Evolutionary conservation across 2,113 vertebrate species (phyloP), one percentile per base, ranked within the genome.

Genomic region (Catagonus wagneri): DNA sequence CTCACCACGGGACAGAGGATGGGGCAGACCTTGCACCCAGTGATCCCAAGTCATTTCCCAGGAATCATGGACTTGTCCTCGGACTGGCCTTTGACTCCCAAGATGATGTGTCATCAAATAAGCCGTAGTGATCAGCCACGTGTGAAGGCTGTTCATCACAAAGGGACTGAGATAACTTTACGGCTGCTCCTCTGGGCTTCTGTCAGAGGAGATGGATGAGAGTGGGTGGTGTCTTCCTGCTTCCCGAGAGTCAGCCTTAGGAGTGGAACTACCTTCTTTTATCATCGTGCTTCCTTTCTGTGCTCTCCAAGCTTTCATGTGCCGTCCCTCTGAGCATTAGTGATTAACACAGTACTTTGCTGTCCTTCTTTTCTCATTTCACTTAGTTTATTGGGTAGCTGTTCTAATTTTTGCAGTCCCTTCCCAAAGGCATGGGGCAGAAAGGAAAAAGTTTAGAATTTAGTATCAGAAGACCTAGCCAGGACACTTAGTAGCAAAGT

Each of bases 241-340:
- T 94, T 93, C 85, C 54, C 1, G 4, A 12, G 54, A 75, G 93
- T 95, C 89, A 89, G 69, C 93, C 89, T 97, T 96, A 39, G 22
- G 95, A 78, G 79, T 93, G 29, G 72, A 54, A 54, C 54, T 32
- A 0, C 69, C 36, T 76, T 52, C 60, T 79, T 69, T 19, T n/a
- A n/a, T 5, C 0, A 27, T 44, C 9, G 3, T 19, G n/a, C 36
- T 39, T 74, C 78, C 34, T 58, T 83, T 19, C 79, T 56, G 4
- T 4, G 68, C 44, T 23, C 0, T 81, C 22, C 52, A 25, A 32
- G 75, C 34, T 93, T 92, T 87, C 86, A 63, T 74, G 34, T 0
- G 4, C 54, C 12, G 16, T 52, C 14, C 27, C 56, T 34, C 27
- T 2, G 13, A 76, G 56, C 34, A 39, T 56, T 96, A 68, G 88